Percentiles rank a stretch among this genome's conserved stretches.
Conservation (phyloP, 2,113 vertebrate species). For the Aegotheles bennettii region DNA sequence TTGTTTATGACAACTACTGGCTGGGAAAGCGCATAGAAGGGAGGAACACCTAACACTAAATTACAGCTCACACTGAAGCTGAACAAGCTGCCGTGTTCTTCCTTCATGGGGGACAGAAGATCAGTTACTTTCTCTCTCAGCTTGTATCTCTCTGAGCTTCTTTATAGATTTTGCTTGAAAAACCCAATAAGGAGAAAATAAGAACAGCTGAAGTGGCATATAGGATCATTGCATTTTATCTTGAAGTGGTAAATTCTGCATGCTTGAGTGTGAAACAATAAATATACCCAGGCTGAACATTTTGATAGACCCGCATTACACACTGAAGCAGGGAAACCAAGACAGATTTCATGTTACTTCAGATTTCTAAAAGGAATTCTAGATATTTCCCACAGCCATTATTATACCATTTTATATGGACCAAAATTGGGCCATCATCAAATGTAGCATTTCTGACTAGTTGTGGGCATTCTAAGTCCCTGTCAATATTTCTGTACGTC, state of each 20-base stretch:
- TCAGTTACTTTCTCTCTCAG: not conserved
- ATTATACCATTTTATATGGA: not conserved
- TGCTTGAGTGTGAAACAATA: not conserved
- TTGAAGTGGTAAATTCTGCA: not conserved
- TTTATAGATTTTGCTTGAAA: not conserved
- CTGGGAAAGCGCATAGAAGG: not conserved
- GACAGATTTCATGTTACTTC: not conserved
- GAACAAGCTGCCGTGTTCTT: not conserved
- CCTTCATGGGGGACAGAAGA: not conserved
- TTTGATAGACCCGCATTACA: not conserved
- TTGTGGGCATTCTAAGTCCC: not conserved
- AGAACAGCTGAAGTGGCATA: not conserved
- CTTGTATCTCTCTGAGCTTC: not conserved
- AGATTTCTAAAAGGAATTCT: not conserved
- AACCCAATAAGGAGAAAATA: not conserved
- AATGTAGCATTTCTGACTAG: not conserved
- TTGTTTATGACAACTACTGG: not conserved
- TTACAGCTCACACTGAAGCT: not conserved
- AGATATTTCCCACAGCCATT: not conserved
- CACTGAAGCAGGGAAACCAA: not conserved
- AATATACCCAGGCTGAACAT: not conserved
- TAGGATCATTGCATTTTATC: not conserved
- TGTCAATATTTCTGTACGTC: not conserved
- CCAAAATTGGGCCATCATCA: not conserved
- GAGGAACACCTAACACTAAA: not conserved